phyloP scores from a whole-genome alignment of 2,888 invertebrate species.

The Clistopyga incitator region DNA sequence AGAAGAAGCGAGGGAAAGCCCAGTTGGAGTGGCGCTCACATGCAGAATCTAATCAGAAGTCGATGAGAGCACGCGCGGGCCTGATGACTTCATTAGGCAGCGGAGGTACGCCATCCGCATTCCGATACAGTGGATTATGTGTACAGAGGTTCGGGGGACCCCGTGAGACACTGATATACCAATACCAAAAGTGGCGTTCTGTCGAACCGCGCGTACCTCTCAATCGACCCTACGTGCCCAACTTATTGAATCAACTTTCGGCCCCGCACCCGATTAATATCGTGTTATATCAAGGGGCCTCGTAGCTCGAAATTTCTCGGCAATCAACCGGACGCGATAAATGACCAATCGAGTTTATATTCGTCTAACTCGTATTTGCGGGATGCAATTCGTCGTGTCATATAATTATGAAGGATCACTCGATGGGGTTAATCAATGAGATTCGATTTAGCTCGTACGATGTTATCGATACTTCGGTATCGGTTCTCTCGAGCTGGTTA shows the following conservation, averaged over 20 bases:
- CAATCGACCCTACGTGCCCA: conserved; percentile 60
- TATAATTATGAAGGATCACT: conserved; percentile 13
- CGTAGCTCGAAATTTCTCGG: conserved; percentile 22
- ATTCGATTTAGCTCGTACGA: background rate
- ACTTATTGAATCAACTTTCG: conserved; percentile 60
- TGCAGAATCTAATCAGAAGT: conserved; percentile 81
- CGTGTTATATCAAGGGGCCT: conserved; percentile 47
- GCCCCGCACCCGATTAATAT: conserved; percentile 53
- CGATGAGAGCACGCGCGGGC: conserved; percentile 78
- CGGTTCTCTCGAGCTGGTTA: no score
- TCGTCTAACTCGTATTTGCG: background rate
- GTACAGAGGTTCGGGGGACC: background rate
- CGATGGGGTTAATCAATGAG: background rate
- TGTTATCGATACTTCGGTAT: no score
- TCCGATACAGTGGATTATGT: conserved; percentile 71
- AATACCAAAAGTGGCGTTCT: conserved; percentile 48
- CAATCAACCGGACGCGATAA: conserved; percentile 2
- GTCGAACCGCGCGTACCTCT: conserved; percentile 28
- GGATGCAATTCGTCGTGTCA: conserved; percentile 2
- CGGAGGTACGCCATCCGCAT: conserved; percentile 79
- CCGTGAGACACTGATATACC: conserved; percentile 20
- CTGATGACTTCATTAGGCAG: conserved; percentile 83
- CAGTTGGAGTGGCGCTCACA: conserved; percentile 51
- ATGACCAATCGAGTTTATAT: conserved; percentile 33
- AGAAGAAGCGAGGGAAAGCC: conserved; percentile 31